Conservation (phyloP, 2,113 vertebrate genomes). For the Notechis scutatus region DNA sequence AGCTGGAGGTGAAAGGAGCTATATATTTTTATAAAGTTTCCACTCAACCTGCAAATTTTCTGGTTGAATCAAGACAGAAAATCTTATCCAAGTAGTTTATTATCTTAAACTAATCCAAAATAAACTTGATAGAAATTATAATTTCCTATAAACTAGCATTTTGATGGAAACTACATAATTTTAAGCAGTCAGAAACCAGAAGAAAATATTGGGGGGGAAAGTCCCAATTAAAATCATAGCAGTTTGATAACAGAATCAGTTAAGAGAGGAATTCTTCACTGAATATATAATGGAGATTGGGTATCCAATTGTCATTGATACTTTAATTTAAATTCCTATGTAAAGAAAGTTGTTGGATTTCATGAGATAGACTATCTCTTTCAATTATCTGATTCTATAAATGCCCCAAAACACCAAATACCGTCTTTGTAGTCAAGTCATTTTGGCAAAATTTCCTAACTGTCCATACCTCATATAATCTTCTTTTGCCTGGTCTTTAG, state of each 20-base stretch:
- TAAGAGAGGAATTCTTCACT: background rate
- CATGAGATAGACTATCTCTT: background rate
- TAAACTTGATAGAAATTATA: background rate
- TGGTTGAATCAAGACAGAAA: background rate
- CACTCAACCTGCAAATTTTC: background rate
- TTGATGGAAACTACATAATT: background rate
- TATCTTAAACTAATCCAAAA: background rate
- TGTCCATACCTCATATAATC: constrained; percentile 74
- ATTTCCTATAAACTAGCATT: background rate
- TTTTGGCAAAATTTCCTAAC: background rate
- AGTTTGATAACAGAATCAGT: background rate
- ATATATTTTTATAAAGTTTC: background rate
- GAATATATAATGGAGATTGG: background rate
- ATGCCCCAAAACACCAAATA: background rate
- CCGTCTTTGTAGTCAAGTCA: background rate
- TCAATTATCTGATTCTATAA: background rate
- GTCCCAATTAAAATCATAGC: background rate
- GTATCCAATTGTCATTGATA: background rate
- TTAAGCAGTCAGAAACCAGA: background rate
- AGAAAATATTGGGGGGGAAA: background rate
- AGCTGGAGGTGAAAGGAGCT: background rate
- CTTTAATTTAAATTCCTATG: background rate
- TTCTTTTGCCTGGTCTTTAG: constrained; percentile 68
- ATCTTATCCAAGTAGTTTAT: background rate
- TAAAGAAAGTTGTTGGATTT: background rate